Evolutionary conservation across 2,797 vertebrate species (phyloP).

Genomic region (Hemibagrus guttatus): DNA sequence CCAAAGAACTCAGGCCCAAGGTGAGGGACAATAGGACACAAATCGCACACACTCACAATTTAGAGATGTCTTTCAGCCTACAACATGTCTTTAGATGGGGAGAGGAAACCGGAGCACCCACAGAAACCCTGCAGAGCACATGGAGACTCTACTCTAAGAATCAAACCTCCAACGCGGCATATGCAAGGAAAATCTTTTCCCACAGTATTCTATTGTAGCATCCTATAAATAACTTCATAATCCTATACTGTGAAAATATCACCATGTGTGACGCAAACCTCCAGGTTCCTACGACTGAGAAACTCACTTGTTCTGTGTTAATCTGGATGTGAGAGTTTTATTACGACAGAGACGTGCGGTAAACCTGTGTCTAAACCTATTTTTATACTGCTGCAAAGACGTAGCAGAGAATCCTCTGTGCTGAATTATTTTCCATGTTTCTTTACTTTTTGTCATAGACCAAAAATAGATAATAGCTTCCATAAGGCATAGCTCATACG

Average conservation of each 20-base stretch:
- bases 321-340: background rate
- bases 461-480: conserved; percentile 5
- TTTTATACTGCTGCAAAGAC: background rate
- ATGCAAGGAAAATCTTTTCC: too few relatives aligned
- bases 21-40: too few relatives aligned
- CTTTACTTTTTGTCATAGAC: background rate
- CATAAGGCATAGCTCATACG: background rate
- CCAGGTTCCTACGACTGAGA: background rate
- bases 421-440: background rate
- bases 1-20: too few relatives aligned
- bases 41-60: too few relatives aligned
- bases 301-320: background rate
- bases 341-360: background rate
- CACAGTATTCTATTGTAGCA: background rate
- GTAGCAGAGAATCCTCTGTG: background rate
- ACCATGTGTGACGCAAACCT: background rate
- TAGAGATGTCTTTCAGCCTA: too few relatives aligned
- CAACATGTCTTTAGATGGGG: too few relatives aligned
- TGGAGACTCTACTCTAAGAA: too few relatives aligned
- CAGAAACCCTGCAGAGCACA: too few relatives aligned
- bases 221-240: background rate
- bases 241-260: background rate
- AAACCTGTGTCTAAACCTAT: background rate
- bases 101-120: too few relatives aligned
- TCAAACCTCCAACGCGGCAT: too few relatives aligned